Evolutionary conservation across 1,140 invertebrate genomes (phyloP), one percentile per base, ranked within the genome.

Genomic region (Apis dorsata): DNA sequence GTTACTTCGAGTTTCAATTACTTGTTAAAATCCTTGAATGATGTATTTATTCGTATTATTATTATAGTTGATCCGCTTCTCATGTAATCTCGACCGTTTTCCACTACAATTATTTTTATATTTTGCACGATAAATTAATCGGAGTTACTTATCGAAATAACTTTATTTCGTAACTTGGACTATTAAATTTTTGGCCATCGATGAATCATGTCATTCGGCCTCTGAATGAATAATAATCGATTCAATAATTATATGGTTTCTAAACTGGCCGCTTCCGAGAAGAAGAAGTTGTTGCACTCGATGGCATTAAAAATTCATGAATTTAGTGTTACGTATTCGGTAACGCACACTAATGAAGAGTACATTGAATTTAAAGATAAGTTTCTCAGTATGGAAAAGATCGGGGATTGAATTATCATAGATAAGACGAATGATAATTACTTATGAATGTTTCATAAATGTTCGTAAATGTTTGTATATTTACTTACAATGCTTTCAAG

Each of bases 401-500:
- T 68, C 19, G 10, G 11, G 21, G 11, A 68, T 68, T 21, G 21
- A 68, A 19, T 44, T 44, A 44, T 34, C 65, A 12, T 11, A 44
- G 65, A 68, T 68, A 68, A 68, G 19, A 5, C 21, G 34, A 68
- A 68, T 68, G 21, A 44, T 34, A 44, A 44, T 68, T 19, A 44
- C 19, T 68, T 68, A 68, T 68, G 65, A 68, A 68, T 68, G 34
- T 68, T 68, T 68, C 34, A 68, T 68, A 21, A 68, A 68, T 66
- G 65, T 66, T 19, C 17, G 65, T 44, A 68, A 68, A 68, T 68
- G 65, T 68, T 68, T 68, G 34, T 68, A 44, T 68, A 68, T 68
- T 68, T 68, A 68, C 34, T 21, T 68, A 68, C 65, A 68, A 68
- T 68, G 65, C 34, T 8, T 44, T 44, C 65, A 44, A 44, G 19